These are phyloP conservation scores for Vanessa atalanta DNA, from an alignment of 1,140 invertebrate species.

Conservation along the genomic window DNA sequence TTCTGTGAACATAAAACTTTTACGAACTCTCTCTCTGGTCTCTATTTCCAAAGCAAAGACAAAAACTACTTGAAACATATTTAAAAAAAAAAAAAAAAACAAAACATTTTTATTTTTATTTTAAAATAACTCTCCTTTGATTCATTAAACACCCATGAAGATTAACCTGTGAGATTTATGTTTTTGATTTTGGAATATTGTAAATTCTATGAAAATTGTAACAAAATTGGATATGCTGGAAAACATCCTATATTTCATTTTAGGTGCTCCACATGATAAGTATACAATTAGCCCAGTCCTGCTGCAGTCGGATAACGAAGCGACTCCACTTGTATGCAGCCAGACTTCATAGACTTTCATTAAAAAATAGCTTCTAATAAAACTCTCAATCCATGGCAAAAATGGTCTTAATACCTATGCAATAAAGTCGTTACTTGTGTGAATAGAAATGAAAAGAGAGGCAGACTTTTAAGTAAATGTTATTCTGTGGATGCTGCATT, in stretches of 20 bases:
- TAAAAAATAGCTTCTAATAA: slow-evolving; percentile 48
- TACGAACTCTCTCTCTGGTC: too few relatives aligned
- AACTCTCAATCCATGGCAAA: slow-evolving; percentile 35
- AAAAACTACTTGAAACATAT: too few relatives aligned
- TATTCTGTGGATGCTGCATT: slow-evolving; percentile 63
- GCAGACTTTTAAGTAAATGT: slow-evolving; percentile 49
- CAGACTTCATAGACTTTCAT: slow-evolving; percentile 53
- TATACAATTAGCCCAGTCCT: slow-evolving; percentile 70
- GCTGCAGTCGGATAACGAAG: slow-evolving; percentile 69
- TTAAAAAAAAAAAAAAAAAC: too few relatives aligned
- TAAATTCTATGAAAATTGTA: neutral
- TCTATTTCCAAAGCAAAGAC: too few relatives aligned
- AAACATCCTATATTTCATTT: slow-evolving; percentile 27
- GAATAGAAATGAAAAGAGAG: slow-evolving; percentile 16
- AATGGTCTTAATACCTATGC: slow-evolving; percentile 19
- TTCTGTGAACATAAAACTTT: too few relatives aligned
- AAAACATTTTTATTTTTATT: too few relatives aligned
- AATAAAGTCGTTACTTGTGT: slow-evolving; percentile 39
- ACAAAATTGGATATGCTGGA: neutral
- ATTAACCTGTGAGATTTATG: too few relatives aligned
- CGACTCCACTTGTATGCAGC: slow-evolving; percentile 65
- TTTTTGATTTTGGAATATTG: too few relatives aligned
- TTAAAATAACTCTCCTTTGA: too few relatives aligned
- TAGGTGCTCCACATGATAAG: slow-evolving; percentile 51
- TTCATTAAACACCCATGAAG: too few relatives aligned